Evolutionary conservation across 1,140 invertebrate species (phyloP).

Genomic region (Drosophila kohkoa): DNA sequence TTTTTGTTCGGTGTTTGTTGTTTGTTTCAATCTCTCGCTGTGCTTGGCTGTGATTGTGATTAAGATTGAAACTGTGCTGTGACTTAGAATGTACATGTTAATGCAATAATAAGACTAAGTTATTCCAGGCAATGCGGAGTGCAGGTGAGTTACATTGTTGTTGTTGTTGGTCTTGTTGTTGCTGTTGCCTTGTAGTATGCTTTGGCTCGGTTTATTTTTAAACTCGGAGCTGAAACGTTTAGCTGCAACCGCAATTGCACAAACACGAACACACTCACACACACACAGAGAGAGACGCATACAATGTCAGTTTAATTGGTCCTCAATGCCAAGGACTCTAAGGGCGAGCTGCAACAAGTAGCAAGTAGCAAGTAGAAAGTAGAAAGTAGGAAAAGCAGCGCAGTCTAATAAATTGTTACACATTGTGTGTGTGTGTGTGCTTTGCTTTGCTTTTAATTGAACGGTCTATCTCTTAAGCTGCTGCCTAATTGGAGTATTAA

Average conservation of each 20-base stretch:
- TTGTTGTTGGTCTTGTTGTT: background rate
- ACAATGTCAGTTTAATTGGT: conserved; percentile 9
- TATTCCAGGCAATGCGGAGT: conserved; percentile 29
- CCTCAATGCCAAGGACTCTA: conserved; percentile 35
- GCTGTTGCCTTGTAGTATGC: background rate
- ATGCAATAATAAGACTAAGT: conserved; percentile 11
- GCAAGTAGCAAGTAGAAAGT: conserved; percentile 1
- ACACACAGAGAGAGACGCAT: background rate
- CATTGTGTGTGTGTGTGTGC: background rate
- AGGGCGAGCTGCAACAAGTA: conserved; percentile 41
- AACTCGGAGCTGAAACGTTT: conserved; percentile 5
- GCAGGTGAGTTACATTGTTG: conserved; percentile 29
- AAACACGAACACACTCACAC: conserved; percentile 1
- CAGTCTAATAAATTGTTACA: conserved; percentile 8
- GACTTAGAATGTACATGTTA: background rate
- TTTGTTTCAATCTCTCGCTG: background rate
- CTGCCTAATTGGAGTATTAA: conserved; percentile 11
- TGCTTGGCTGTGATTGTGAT: no score
- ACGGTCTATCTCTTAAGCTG: background rate
- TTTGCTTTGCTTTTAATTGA: conserved; percentile 6
- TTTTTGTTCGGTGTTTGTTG: background rate
- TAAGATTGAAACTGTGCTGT: no score
- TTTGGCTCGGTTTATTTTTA: conserved; percentile 41
- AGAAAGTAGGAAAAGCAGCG: background rate
- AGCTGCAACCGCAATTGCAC: conserved; percentile 12